Evolutionary conservation across 2,797 vertebrate species (phyloP), one percentile per base, ranked within the genome.

Genomic region (Erethizon dorsatum): DNA sequence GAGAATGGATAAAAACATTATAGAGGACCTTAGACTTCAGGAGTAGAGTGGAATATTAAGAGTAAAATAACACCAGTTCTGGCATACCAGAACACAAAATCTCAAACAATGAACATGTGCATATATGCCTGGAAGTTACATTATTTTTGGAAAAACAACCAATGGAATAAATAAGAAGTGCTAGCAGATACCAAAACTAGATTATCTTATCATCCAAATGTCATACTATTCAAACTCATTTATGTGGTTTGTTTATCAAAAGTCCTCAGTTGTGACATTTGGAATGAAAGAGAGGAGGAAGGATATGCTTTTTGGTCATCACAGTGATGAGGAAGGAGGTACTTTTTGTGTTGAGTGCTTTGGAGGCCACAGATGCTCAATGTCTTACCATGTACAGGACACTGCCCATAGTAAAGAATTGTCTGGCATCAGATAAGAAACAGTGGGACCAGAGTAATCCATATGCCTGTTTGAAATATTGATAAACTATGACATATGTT

Each of bases 191-290:
- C 18, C 10, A 83, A 93, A 87, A 71, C 45, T 57, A 14, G 50
- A 86, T 94, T 57, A 79, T 92, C 85, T 90, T 24, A 69, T 92
- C 86, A 45, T 86, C 50, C 3, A 83, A 89, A 83, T 73, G 15
- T 50, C 84, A 28, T 26, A 37, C 28, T 18, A n/a, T 47, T 65
- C 71, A 79, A 88, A 73, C 82, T 94, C 6, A 88, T n/a, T 56
- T 37, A 0, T 88, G 14, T 85, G 26, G 50, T 73, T 83, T 83
- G 5, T 69, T 95, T 61, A 71, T 86, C 24, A 12, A 87, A 28
- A 37, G 33, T 92, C 22, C 45, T 92, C 9, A 17, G 0, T 67
- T 50, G 41, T 7, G 94, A 24, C 33, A 83, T 91, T 82, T 67
- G 15, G 10, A 88, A 33, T 94, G 5, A 37, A 86, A 2, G 13